Evolutionary conservation across 1,140 invertebrate species (phyloP), one percentile per base, ranked within the genome.

Genomic region (Brachionus rubens): DNA sequence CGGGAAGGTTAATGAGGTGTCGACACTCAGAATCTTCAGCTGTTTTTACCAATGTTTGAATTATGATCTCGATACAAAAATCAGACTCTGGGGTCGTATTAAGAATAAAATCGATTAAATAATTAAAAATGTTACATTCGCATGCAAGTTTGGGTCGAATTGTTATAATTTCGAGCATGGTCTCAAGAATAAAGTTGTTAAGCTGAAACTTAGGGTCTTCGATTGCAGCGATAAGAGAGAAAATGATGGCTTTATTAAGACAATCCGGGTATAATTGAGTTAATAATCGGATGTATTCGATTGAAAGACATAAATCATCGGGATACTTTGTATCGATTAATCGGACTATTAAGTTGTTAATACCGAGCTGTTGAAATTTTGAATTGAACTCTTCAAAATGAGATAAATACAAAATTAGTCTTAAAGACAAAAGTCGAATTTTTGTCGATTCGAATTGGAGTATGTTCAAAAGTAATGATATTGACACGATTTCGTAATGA

Each of bases 241-340:
- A 72, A 7, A 72, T 21, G 3, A 50, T 26, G 2, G 28, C 33
- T 9, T 26, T 33, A 30, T 47, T 50, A 10, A 72, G 14, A 12
- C 2, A 48, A 19, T 72, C 19, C 14, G 24, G 24, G 9, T 72
- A 48, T 9, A 72, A 0, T 19, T 72, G 46, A 19, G 40, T n/a
- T 46, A 50, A 36, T 4, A 72, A 36, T 9, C 68, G 43, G 1
- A 72, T 36, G 46, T 72, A 72, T 36, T 72, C 68, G 28, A 72
- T 72, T 10, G 46, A 72, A 6, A 72, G 28, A 16, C n/a, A 47
- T 28, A 26, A 14, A 12, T 72, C 68, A 19, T 72, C 30, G 3
- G 19, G 46, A 14, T 33, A 33, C 14, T 72, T 50, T 21, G 50
- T 12, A 48, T 72, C 68, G 14, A 72, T 72, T 10, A 72, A 10